Evolutionary conservation across 2,797 vertebrate genomes (phyloP), one percentile per base, ranked within the genome.

Genomic region (Spondyliosoma cantharus): DNA sequence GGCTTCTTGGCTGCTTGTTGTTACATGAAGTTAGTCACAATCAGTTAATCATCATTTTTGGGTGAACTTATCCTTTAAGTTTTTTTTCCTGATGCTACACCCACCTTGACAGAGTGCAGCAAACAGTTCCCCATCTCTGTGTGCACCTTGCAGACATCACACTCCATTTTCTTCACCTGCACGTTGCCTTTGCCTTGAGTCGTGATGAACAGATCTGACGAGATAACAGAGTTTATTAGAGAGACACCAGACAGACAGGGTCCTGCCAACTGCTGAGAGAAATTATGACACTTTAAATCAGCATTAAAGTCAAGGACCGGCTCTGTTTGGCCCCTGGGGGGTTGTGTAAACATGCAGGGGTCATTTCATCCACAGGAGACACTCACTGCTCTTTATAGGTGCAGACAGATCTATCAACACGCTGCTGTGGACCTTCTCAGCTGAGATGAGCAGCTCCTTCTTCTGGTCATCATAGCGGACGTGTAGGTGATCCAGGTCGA

Each of bases 91-190:
- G 32, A 42, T 20, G 16, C 14, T 20, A 22, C 59, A 59, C 82
- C 29, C 92, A 98, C 98, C 96, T 97, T 98, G 74, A 99, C 76
- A 75, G 97, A 97, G 67, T 96, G 94, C 78, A 99, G 89, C 62
- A 95, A 60, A 83, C 97, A 97, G 71, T 93, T 86, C 42, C 97
- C 98, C 74, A 83, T 91, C 76, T 97, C 97, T 4, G 96, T 97
- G 89, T 96, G 93, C 87, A 99, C 95, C 79, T 83, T 94, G 90
- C 97, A 99, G 87, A 91, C 80, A 82, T 97, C 96, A 91, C 96
- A 96, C 76, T 98, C 96, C 94, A 98, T 96, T 62, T 96, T 94
- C 90, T 96, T 93, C 71, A 98, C 93, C 68, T 95, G 94, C 83
- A 99, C 96, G 0, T 90, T 93, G 53, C 96, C 97, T 73, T 91